phyloP scores from a whole-genome alignment of 2,113 vertebrate genomes.

The Origma solitaria region DNA sequence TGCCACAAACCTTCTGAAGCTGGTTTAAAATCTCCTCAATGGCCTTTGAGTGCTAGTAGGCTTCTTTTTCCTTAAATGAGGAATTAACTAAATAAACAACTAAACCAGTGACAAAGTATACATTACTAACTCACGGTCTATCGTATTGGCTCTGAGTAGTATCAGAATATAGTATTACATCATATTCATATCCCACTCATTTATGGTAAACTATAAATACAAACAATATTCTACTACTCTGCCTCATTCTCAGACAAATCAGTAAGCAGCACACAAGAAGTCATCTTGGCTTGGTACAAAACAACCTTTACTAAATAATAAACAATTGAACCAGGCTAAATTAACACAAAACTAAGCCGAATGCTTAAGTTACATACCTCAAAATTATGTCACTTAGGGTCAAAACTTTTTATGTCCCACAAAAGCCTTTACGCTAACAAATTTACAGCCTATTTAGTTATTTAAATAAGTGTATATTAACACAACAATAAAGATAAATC shows the following conservation, averaged over 20 bases:
- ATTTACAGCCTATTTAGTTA: conserved; percentile 20
- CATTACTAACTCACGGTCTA: not conserved
- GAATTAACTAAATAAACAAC: not conserved
- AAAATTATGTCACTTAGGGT: not conserved
- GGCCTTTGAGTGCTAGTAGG: not conserved
- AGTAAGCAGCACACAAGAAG: not conserved
- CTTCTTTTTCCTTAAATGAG: not conserved
- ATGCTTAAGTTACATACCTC: not conserved
- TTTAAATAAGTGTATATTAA: conserved; percentile 12
- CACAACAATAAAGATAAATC: conserved; percentile 50
- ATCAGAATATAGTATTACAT: not conserved
- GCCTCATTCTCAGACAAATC: not conserved
- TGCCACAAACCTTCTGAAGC: not conserved
- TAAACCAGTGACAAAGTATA: not conserved
- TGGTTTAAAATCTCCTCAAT: not conserved
- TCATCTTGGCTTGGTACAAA: not conserved
- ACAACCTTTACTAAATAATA: not conserved
- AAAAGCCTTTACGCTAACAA: not conserved
- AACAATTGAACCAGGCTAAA: not conserved
- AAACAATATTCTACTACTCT: not conserved
- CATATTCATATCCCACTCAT: not conserved
- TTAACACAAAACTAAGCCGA: not conserved
- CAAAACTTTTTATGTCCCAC: not conserved
- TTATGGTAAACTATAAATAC: not conserved
- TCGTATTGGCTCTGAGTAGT: not conserved